Evolutionary conservation across 2,888 invertebrate species (phyloP), one percentile per base, ranked within the genome.

Genomic region (Metellina segmentata): DNA sequence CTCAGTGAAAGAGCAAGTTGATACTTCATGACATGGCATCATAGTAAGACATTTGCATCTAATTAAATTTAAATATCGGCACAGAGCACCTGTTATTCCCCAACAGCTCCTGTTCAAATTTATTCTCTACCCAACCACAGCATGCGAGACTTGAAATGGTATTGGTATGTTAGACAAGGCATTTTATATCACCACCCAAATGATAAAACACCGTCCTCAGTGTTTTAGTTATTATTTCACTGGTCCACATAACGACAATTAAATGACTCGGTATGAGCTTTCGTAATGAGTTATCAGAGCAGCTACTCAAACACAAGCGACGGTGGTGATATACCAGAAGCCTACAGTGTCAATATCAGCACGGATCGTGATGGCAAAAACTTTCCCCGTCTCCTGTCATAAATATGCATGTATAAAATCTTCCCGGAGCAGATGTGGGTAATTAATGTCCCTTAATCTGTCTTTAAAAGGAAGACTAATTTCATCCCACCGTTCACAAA

Each of bases 271-370:
- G n/a, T 8, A 78, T 78, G 70, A 75, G 48, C 86, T 78, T 78
- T 51, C 48, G 13, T 78, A 86, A 78, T 78, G 78, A 77, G 69
- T 71, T 11, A 16, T 7, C n/a, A 75, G 61, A 85, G 19, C 89
- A 89, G 89, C 89, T 89, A 74, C 13, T 13, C n/a, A 89, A 83
- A 83, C 48, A 89, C 75, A 71, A 71, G 51, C 70, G n/a, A n/a
- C n/a, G 34, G 11, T 48, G 49, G 83, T 16, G 83, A 53, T 19
- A 78, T 71, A 71, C 83, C 77, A 83, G 53, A 20, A 77, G 48
- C 78, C 78, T 70, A 81, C 51, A 89, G 83, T 89, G 83, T 89
- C 82, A 89, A 89, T 79, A 89, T 77, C 53, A 78, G 20, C 71
- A 71, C 34, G 70, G 71, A 83, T 71, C 83, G 83, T 48, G 71